Percentiles rank a stretch among this genome's conserved stretches.
Conservation (phyloP, 2,113 vertebrate genomes). For the Coregonus clupeaformis region DNA sequence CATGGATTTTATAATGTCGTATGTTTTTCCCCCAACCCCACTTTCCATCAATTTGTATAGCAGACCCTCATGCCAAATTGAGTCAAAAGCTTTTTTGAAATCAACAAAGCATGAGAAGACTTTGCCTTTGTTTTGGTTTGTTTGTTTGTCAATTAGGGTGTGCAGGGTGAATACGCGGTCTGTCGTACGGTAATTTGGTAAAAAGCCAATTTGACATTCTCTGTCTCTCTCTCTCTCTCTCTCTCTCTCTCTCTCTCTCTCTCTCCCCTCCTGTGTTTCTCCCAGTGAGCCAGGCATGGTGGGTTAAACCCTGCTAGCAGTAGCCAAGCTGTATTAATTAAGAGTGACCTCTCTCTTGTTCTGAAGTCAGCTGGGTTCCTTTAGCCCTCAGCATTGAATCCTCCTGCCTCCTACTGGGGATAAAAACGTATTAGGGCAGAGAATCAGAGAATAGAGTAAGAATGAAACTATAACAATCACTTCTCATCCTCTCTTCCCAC, state of each 20-base stretch:
- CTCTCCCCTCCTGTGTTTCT: not conserved
- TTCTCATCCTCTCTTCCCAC: not conserved
- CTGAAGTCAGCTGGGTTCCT: slow-evolving; percentile 5
- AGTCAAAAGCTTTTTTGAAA: no score
- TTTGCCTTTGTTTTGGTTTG: no score
- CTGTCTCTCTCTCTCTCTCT: not conserved
- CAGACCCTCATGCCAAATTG: no score
- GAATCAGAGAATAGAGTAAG: not conserved
- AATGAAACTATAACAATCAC: not conserved
- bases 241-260: not conserved
- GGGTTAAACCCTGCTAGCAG: slow-evolving; percentile 13
- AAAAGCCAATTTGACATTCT: no score
- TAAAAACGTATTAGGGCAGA: not conserved
- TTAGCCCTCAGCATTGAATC: slow-evolving; percentile 22
- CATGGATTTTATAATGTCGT: no score
- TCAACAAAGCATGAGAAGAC: no score
- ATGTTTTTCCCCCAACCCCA: no score
- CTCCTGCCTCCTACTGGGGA: not conserved
- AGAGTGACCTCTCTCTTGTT: slow-evolving; percentile 20
- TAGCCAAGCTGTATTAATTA: slow-evolving; percentile 23
- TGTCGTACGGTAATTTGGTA: no score
- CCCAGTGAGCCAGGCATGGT: not conserved
- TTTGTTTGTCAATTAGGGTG: no score
- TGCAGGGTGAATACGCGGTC: no score
- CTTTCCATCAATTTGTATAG: no score